Conservation (phyloP, 2,113 vertebrate genomes). For the Carassius gibelio region DNA sequence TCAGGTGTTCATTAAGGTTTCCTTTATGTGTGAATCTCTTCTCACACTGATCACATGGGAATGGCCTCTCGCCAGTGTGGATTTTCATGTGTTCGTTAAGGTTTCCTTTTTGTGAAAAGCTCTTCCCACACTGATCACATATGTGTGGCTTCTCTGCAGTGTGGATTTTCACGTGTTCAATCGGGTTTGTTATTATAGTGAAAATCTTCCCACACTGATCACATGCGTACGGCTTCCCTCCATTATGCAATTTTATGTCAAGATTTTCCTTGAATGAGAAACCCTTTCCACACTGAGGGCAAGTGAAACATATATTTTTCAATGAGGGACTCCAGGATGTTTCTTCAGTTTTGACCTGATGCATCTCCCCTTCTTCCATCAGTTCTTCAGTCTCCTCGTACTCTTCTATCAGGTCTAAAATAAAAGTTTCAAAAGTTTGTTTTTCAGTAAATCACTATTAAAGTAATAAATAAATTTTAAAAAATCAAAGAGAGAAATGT, state of each 20-base stretch:
- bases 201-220: no score
- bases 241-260: not conserved
- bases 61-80: not conserved
- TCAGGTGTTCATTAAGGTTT: not conserved
- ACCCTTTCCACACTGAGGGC: no score
- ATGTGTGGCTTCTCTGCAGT: no score
- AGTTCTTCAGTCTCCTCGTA: not conserved
- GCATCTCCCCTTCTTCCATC: not conserved
- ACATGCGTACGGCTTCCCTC: not conserved
- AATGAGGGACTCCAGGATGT: not conserved
- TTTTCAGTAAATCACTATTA: not conserved
- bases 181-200: no score
- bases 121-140: not conserved
- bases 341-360: not conserved
- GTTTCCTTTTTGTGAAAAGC: not conserved
- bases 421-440: not conserved
- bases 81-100: not conserved
- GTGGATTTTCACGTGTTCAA: no score
- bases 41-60: not conserved
- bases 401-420: slow-evolving; percentile 3
- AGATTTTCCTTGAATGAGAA: not conserved
- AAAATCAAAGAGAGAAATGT: no score
- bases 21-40: not conserved
- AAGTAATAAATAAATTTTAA: no score
- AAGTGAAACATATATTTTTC: no score